A percentile compares a stretch with the other conserved stretches of the same genome.
phyloP scores from a whole-genome alignment of 1,140 invertebrate genomes.

The Psix sp. region DNA sequence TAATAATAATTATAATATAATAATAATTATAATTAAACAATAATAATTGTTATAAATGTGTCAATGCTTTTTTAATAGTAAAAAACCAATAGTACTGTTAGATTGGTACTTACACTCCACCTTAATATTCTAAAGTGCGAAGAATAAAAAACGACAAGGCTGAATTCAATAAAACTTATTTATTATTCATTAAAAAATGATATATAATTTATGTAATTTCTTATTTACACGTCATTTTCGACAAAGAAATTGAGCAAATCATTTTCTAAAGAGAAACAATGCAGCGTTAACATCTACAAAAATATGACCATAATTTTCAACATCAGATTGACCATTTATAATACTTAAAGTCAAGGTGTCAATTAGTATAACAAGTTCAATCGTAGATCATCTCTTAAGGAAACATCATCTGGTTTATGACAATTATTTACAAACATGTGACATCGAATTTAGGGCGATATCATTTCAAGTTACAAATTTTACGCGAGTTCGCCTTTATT shows the following conservation, averaged over 20 bases:
- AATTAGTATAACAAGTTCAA: constrained; percentile 13
- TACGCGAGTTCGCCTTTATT: constrained; percentile 71
- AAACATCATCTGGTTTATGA: constrained; percentile 22
- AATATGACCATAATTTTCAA: constrained; percentile 32
- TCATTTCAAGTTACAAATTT: constrained; percentile 19
- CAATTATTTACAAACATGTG: constrained; percentile 47
- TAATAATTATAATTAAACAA: too few species aligned
- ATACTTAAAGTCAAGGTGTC: constrained; percentile 12
- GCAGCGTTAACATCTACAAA: constrained; percentile 28
- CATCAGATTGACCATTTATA: constrained; percentile 27
- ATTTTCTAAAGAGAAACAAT: constrained; percentile 25
- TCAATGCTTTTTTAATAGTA: too few species aligned
- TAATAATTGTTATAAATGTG: too few species aligned
- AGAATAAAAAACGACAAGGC: not conserved
- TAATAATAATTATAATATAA: too few species aligned
- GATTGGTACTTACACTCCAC: too few species aligned
- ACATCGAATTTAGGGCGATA: constrained; percentile 28
- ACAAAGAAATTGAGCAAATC: constrained; percentile 49
- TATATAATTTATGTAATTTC: constrained; percentile 45
- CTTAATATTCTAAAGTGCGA: too few species aligned
- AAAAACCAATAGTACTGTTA: too few species aligned
- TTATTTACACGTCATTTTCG: constrained; percentile 45
- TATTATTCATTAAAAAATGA: constrained; percentile 45
- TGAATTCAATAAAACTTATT: constrained; percentile 18
- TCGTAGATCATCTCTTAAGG: constrained; percentile 9